These are phyloP conservation scores for Drosophila dives DNA, from an alignment of 2,888 invertebrate species.

Conservation along the genomic window DNA sequence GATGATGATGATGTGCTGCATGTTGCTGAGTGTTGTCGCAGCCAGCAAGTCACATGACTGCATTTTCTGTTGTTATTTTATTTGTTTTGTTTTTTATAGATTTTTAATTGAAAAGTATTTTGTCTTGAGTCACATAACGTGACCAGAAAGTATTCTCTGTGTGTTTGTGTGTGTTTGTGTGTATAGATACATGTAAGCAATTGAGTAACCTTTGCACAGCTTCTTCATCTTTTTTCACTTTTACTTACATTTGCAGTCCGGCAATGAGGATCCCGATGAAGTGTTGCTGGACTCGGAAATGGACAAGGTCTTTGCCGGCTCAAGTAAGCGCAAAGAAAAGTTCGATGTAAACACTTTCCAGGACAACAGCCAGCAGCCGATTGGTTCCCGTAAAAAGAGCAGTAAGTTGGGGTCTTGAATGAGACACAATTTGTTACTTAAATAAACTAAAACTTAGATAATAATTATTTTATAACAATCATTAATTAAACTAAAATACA, in stretches of 20 bases:
- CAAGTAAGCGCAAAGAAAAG: slow-evolving; percentile 86
- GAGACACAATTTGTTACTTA: too few relatives aligned
- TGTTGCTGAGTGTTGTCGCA: slow-evolving; percentile 51
- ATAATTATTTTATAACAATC: neutral
- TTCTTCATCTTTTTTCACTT: neutral
- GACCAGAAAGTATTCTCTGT: slow-evolving; percentile 39
- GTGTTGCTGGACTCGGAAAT: slow-evolving; percentile 94
- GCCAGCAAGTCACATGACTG: slow-evolving; percentile 71
- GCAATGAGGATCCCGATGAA: slow-evolving; percentile 88
- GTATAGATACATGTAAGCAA: slow-evolving; percentile 27
- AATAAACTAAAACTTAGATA: neutral
- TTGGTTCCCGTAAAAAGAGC: slow-evolving; percentile 82
- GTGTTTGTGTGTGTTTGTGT: neutral
- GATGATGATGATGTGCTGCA: slow-evolving; percentile 39
- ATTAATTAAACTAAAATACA: neutral
- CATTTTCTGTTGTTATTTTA: slow-evolving; percentile 40
- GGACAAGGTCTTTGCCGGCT: slow-evolving; percentile 93
- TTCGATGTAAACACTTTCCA: slow-evolving; percentile 87
- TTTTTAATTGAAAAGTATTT: slow-evolving; percentile 77
- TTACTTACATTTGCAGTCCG: slow-evolving; percentile 77
- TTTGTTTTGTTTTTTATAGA: slow-evolving; percentile 64
- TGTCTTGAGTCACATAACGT: slow-evolving; percentile 67
- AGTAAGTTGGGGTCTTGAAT: slow-evolving; percentile 13
- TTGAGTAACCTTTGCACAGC: slow-evolving; percentile 38
- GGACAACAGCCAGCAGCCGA: slow-evolving; percentile 77